Evolutionary conservation across 2,797 vertebrate species (phyloP).

Genomic region (Ceryle rudis): DNA sequence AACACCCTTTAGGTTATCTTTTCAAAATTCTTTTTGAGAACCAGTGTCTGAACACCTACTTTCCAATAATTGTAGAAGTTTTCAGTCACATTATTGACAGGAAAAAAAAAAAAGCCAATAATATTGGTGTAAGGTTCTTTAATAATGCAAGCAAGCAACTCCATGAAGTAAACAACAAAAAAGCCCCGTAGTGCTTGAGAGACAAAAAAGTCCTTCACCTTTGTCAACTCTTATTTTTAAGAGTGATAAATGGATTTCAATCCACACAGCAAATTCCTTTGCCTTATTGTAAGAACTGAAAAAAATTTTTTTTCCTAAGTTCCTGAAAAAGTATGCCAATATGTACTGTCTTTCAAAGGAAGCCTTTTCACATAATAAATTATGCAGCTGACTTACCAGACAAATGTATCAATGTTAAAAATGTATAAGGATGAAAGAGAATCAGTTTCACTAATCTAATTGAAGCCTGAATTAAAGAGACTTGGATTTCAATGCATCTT

Average conservation of each 20-base stretch:
- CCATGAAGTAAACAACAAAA: background rate
- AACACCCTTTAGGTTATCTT: background rate
- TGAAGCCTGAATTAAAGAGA: slow-evolving; percentile 1
- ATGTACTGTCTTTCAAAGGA: background rate
- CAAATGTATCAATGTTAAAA: slow-evolving; percentile 50
- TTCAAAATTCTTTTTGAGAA: background rate
- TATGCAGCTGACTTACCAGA: background rate
- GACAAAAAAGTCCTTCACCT: background rate
- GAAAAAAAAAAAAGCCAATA: background rate
- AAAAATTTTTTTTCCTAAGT: background rate
- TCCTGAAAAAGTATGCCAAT: background rate
- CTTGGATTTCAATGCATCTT: slow-evolving; percentile 44
- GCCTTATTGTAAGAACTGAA: background rate
- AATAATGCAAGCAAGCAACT: background rate
- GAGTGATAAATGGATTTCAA: background rate
- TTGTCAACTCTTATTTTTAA: background rate
- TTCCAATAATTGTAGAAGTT: background rate
- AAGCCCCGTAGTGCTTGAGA: background rate
- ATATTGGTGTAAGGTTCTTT: background rate
- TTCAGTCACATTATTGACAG: background rate
- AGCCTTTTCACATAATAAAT: slow-evolving; percentile 12
- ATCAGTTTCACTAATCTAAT: slow-evolving; percentile 13
- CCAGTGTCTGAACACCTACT: background rate
- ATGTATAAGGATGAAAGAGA: slow-evolving; percentile 19
- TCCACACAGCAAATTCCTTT: background rate